These are phyloP conservation scores for Bubo bubo DNA, from an alignment of 2,113 vertebrate species.

Conservation along the genomic window DNA sequence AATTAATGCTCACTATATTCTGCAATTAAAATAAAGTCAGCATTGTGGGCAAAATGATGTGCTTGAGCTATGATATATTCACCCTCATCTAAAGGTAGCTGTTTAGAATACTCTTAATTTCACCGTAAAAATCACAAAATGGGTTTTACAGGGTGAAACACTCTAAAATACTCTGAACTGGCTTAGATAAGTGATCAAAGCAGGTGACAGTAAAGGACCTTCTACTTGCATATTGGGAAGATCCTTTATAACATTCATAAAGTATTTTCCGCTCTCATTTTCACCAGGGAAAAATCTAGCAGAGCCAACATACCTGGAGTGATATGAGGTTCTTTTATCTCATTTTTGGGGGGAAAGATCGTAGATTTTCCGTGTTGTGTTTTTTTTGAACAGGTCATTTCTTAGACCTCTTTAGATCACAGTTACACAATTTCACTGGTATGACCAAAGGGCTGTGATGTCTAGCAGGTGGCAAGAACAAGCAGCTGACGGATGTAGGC, in stretches of 20 bases:
- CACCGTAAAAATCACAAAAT: not conserved
- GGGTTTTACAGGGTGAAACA: not conserved
- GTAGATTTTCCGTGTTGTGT: not conserved
- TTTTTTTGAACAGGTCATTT: not conserved
- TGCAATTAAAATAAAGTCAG: not conserved
- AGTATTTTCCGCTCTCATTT: not conserved
- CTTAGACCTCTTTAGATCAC: not conserved
- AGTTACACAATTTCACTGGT: not conserved
- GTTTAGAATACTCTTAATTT: not conserved
- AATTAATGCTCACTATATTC: not conserved
- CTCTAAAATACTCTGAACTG: not conserved
- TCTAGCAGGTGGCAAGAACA: slow-evolving; percentile 28
- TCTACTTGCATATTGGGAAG: not conserved
- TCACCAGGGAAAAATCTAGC: not conserved
- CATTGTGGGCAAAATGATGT: not conserved
- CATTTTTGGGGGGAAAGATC: rapidly evolving
- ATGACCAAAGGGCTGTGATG: not conserved
- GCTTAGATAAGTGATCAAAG: not conserved
- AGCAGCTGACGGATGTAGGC: slow-evolving; percentile 10
- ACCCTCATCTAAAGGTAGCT: not conserved
- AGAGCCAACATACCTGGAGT: not conserved
- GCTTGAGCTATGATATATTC: not conserved
- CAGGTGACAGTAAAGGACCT: not conserved
- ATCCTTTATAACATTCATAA: not conserved
- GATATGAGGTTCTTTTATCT: not conserved